Evolutionary conservation across 2,888 invertebrate species (phyloP).

Genomic region (Luperina nickerlii): DNA sequence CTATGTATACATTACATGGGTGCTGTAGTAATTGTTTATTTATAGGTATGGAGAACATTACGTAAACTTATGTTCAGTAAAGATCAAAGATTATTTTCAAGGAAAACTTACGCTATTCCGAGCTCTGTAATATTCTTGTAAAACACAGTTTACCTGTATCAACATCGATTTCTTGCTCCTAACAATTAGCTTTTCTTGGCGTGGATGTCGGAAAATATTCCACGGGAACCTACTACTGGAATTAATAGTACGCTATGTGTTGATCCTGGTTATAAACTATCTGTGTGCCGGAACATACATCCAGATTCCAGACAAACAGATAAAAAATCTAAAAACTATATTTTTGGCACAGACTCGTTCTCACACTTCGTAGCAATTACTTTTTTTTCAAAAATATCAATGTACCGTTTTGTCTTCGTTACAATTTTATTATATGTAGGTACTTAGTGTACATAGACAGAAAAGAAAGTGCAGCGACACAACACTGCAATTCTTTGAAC

Average conservation of each 20-base stretch:
- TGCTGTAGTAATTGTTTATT: slow-evolving; percentile 36
- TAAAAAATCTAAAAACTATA: background rate
- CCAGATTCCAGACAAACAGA: background rate
- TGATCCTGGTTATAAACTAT: background rate
- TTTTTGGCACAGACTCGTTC: background rate
- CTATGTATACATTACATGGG: slow-evolving; percentile 6
- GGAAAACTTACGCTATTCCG: slow-evolving; percentile 11
- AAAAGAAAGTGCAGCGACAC: slow-evolving; percentile 52
- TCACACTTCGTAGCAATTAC: background rate
- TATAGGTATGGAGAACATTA: slow-evolving; percentile 22
- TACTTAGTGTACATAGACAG: slow-evolving; percentile 8
- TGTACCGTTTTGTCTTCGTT: background rate
- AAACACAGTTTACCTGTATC: slow-evolving; percentile 37
- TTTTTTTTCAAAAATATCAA: background rate
- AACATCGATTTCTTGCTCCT: slow-evolving; percentile 41
- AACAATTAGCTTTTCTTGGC: background rate
- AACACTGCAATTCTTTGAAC: slow-evolving; percentile 60
- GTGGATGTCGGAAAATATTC: background rate
- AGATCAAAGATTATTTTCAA: slow-evolving; percentile 53
- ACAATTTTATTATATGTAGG: background rate
- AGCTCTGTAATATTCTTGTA: slow-evolving; percentile 22
- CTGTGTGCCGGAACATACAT: background rate
- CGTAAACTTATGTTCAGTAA: slow-evolving; percentile 5
- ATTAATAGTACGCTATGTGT: background rate
- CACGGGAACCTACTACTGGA: background rate